Percentiles rank a stretch among this genome's conserved stretches.
These are phyloP conservation scores for Ceyx margarethae DNA, from an alignment of 2,113 vertebrate species.

Conservation along the genomic window DNA sequence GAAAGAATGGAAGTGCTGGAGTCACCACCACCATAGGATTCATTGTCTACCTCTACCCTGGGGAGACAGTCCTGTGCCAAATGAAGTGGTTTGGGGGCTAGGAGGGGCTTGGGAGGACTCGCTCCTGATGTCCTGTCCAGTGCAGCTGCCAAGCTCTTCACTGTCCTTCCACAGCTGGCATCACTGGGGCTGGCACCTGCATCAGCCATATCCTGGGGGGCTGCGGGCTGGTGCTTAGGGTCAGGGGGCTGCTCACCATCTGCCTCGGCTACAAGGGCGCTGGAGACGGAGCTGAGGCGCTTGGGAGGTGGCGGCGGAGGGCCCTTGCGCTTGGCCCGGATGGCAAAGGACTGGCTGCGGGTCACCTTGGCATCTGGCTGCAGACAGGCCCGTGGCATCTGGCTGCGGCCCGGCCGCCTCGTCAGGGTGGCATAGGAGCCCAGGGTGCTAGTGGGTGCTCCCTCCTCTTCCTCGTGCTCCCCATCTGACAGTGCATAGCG, in stretches of 20 bases:
- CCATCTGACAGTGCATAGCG: constrained; percentile 87
- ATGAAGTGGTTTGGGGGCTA: background rate
- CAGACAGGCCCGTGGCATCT: constrained; percentile 50
- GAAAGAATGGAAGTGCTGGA: background rate
- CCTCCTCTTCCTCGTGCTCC: constrained; percentile 84
- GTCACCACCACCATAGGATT: accelerated
- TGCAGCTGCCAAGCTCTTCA: constrained; percentile 62
- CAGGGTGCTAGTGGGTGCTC: constrained; percentile 70
- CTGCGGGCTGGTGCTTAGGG: background rate
- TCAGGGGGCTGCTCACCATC: background rate
- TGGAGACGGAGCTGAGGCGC: constrained; percentile 80
- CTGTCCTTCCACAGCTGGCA: constrained; percentile 46
- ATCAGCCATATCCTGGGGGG: background rate
- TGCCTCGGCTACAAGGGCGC: background rate
- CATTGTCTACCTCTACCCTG: background rate
- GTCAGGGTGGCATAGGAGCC: constrained; percentile 89
- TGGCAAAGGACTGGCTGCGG: constrained; percentile 82
- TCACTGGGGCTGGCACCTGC: background rate
- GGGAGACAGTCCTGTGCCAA: background rate
- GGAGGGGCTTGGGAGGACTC: constrained; percentile 34
- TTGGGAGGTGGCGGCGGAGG: constrained; percentile 74
- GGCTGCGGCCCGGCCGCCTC: constrained; percentile 75
- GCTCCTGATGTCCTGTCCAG: constrained; percentile 45
- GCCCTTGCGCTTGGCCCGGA: constrained; percentile 83
- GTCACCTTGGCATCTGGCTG: constrained; percentile 59